These are phyloP conservation scores for Microplitis mediator DNA, from an alignment of 1,140 invertebrate genomes.

Conservation along the genomic window DNA sequence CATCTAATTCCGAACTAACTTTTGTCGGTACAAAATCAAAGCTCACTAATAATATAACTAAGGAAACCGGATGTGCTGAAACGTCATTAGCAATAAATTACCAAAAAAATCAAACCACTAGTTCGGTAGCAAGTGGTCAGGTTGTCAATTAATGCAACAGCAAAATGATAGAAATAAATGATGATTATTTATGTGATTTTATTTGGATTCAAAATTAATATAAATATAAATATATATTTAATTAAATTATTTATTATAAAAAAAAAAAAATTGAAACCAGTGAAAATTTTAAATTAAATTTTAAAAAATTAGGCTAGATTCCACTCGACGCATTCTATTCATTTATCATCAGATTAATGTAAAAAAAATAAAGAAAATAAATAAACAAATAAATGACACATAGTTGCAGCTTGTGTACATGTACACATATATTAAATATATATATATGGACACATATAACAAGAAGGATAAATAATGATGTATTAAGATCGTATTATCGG, in stretches of 20 bases:
- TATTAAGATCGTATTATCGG: conserved; percentile 42
- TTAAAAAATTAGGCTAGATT: too few relatives aligned
- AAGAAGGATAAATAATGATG: not conserved
- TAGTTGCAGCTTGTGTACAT: too few relatives aligned
- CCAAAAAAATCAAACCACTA: conserved; percentile 32
- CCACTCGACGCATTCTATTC: too few relatives aligned
- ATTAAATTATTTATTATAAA: conserved; percentile 19
- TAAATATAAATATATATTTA: conserved; percentile 10
- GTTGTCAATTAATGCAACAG: conserved; percentile 12
- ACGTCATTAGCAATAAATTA: conserved; percentile 38
- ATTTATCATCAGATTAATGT: too few relatives aligned
- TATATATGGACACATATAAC: too few relatives aligned
- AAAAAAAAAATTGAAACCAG: conserved; percentile 12
- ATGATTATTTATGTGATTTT: not conserved
- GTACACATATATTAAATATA: too few relatives aligned
- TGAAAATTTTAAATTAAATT: too few relatives aligned
- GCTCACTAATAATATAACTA: conserved; percentile 18
- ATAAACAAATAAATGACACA: too few relatives aligned
- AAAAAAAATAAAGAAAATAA: too few relatives aligned
- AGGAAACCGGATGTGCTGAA: conserved; percentile 45
- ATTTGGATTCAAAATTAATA: not conserved
- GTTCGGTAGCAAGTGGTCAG: not conserved
- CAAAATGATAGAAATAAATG: not conserved
- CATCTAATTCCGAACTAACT: conserved; percentile 32
- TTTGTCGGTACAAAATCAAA: conserved; percentile 43